Evolutionary conservation across 2,113 vertebrate genomes (phyloP).

Genomic region (Centropus bengalensis): DNA sequence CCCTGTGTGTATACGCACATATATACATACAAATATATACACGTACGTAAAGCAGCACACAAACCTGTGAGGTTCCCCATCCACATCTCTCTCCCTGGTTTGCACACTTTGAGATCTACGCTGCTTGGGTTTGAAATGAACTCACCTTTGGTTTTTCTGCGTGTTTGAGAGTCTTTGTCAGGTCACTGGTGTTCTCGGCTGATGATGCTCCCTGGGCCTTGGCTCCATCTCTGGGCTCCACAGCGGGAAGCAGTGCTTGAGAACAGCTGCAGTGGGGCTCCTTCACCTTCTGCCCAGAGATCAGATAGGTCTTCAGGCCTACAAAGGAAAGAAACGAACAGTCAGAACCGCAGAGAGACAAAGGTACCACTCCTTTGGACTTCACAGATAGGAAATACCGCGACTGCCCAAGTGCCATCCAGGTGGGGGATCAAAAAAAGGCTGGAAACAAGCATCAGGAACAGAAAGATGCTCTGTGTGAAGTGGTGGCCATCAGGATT

Average conservation of each 20-base stretch:
- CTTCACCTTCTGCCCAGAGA: constrained; percentile 88
- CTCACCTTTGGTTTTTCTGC: constrained; percentile 80
- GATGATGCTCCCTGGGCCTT: constrained; percentile 56
- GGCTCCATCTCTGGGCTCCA: constrained; percentile 75
- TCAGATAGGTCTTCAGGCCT: constrained; percentile 95
- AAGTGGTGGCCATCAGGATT: background rate
- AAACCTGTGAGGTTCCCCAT: background rate
- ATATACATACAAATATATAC: accelerated
- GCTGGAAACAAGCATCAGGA: background rate
- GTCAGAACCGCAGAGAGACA: constrained; percentile 45
- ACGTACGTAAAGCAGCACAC: background rate
- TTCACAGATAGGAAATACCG: background rate
- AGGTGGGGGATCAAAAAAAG: accelerated
- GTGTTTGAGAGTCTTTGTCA: constrained; percentile 67
- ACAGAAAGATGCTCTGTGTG: background rate
- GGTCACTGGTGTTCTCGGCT: constrained; percentile 70
- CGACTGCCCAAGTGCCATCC: background rate
- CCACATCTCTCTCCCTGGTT: background rate
- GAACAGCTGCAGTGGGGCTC: constrained; percentile 85
- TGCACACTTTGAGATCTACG: background rate
- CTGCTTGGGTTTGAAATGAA: background rate
- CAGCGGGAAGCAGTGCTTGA: constrained; percentile 73
- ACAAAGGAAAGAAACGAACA: constrained; percentile 14
- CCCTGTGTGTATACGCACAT: background rate
- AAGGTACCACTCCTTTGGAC: background rate